phyloP scores from a whole-genome alignment of 2,888 invertebrate species.

The Limulus polyphemus region DNA sequence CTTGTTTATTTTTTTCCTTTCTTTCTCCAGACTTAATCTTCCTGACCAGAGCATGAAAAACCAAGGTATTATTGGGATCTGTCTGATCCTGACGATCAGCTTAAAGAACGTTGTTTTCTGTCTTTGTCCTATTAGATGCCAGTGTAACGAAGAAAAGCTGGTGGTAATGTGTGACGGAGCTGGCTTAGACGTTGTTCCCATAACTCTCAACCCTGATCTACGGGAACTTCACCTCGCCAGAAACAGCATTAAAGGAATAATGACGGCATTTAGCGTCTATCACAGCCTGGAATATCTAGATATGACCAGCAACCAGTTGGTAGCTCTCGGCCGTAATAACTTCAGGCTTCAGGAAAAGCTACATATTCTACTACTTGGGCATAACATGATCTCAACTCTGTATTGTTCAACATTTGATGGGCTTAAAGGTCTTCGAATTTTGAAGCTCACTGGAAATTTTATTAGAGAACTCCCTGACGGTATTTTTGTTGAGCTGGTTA shows the following conservation, averaged over 20 bases:
- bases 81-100: no score
- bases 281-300: slow-evolving; percentile 64
- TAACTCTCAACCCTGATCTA: slow-evolving; percentile 63
- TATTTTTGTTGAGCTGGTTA: no score
- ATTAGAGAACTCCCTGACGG: no score
- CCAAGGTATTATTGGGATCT: no score
- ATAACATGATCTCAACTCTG: no score
- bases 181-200: slow-evolving; percentile 68
- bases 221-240: slow-evolving; percentile 57
- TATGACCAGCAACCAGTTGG: slow-evolving; percentile 66
- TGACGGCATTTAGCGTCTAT: slow-evolving; percentile 59
- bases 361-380: no score
- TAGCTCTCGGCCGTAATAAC: slow-evolving; percentile 52
- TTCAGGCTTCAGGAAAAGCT: slow-evolving; percentile 48
- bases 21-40: no score
- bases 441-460: no score
- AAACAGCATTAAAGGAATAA: slow-evolving; percentile 65
- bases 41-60: no score
- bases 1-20: no score
- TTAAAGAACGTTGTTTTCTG: not conserved
- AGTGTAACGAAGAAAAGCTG: slow-evolving; percentile 67
- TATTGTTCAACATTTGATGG: no score
- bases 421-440: no score
- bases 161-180: slow-evolving; percentile 64
- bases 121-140: slow-evolving; percentile 68